Conservation (phyloP, 64 coral and sea anemone species). For the Cladopsammia gracilis region DNA sequence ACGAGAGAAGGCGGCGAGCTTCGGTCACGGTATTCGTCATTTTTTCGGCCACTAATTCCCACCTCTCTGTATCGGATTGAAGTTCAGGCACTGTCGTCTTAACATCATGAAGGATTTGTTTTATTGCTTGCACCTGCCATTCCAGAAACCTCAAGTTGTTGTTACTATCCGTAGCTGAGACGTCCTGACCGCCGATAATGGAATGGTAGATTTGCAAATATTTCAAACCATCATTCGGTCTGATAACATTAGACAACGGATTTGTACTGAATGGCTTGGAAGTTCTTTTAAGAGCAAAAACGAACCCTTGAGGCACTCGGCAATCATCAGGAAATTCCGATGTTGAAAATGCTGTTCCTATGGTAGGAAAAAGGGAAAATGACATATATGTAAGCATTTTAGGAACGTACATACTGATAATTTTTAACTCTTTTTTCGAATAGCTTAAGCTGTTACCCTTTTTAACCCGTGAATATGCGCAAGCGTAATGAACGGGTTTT, state of each 20-base stretch:
- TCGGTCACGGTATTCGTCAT: background rate
- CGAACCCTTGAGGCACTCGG: background rate
- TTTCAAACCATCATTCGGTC: background rate
- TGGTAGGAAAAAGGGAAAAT: no score
- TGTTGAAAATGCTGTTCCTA: background rate
- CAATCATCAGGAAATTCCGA: background rate
- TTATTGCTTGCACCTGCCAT: background rate
- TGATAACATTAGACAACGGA: background rate
- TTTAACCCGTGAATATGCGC: no score
- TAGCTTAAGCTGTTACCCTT: no score
- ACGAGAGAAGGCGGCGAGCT: background rate
- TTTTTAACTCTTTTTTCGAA: no score
- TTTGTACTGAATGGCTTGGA: background rate
- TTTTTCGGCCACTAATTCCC: background rate
- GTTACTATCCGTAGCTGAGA: background rate
- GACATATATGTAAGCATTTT: no score
- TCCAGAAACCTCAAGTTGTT: constrained; percentile 6
- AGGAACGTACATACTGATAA: no score
- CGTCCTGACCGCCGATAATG: background rate
- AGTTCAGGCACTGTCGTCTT: background rate
- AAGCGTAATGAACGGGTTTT: no score
- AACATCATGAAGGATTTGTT: constrained; percentile 10
- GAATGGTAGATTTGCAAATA: constrained; percentile 13
- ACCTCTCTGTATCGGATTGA: background rate
- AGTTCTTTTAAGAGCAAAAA: background rate